Conservation (phyloP, 92 coral and sea anemone species). For the Isaurus tuberculatus region DNA sequence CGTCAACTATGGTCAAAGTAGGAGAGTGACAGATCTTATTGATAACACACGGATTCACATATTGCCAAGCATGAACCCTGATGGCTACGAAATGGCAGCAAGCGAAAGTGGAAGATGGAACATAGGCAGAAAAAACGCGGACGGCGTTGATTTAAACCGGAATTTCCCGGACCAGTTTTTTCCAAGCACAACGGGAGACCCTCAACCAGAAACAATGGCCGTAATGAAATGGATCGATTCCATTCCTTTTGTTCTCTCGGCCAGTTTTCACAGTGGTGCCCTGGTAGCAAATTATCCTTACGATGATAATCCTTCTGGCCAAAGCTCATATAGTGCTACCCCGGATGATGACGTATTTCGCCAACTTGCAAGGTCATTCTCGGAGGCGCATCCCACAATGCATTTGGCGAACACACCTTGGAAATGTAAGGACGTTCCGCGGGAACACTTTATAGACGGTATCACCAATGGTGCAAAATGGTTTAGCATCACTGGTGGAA, state of each 20-base stretch:
- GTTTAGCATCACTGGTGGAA: constrained; percentile 95
- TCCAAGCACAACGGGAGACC: constrained; percentile 89
- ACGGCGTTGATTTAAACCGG: constrained; percentile 90
- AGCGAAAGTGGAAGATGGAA: constrained; percentile 51
- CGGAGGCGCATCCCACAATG: constrained; percentile 94
- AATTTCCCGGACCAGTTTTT: constrained; percentile 99
- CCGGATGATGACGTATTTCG: constrained; percentile 99
- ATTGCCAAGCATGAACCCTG: constrained; percentile 96
- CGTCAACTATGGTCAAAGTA: constrained; percentile 74
- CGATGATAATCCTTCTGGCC: constrained; percentile 97
- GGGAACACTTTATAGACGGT: constrained; percentile 97
- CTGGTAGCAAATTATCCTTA: constrained; percentile 96
- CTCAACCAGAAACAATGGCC: constrained; percentile 88
- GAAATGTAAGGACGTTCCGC: constrained; percentile 87
- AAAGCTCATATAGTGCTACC: constrained; percentile 95
- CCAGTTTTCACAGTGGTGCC: constrained; percentile 97
- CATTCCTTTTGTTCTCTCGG: constrained; percentile 93
- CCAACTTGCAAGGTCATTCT: constrained; percentile 88
- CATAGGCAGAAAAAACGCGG: constrained; percentile 82
- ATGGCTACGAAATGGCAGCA: constrained; percentile 96
- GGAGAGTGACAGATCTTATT: constrained; percentile 69
- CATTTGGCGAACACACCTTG: constrained; percentile 97
- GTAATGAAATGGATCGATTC: constrained; percentile 86
- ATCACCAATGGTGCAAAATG: constrained; percentile 98
- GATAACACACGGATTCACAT: constrained; percentile 90